Conservation (phyloP, 2,797 vertebrate species). For the Pseudochaenichthys georgianus region DNA sequence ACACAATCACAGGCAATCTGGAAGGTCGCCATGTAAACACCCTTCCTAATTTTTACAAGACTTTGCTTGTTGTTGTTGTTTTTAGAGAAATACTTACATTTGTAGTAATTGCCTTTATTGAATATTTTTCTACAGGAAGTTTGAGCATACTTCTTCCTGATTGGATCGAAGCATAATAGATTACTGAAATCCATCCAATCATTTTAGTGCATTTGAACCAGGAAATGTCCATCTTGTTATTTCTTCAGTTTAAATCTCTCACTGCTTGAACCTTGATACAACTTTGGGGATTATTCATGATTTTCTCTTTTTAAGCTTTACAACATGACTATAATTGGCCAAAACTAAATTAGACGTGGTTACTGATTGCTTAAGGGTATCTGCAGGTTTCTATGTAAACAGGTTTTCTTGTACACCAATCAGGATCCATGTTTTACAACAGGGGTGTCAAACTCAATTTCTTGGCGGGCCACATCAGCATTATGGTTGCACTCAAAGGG, state of each 20-base stretch:
- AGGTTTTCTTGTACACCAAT: constrained; percentile 1
- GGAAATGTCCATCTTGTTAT: background rate
- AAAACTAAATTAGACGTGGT: background rate
- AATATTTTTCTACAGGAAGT: background rate
- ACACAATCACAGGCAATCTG: constrained; percentile 46
- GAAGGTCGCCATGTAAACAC: constrained; percentile 45
- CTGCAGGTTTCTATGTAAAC: background rate
- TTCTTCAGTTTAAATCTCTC: background rate
- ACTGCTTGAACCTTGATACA: background rate
- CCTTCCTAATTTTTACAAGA: constrained; percentile 54
- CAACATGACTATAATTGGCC: background rate
- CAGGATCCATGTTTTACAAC: too few species aligned
- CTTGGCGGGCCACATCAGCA: too few species aligned
- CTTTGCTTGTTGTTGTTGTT: background rate
- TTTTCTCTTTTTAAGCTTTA: background rate
- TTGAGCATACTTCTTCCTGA: background rate
- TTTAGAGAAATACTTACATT: background rate
- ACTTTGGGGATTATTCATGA: background rate
- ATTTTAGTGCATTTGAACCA: background rate
- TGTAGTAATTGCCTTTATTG: background rate
- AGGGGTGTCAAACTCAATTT: too few species aligned
- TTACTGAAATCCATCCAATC: background rate
- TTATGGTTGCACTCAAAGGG: too few species aligned
- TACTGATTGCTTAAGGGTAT: background rate
- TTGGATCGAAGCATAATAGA: background rate